phyloP scores from a whole-genome alignment of 2,797 vertebrate genomes.

The Echiichthys vipera region DNA sequence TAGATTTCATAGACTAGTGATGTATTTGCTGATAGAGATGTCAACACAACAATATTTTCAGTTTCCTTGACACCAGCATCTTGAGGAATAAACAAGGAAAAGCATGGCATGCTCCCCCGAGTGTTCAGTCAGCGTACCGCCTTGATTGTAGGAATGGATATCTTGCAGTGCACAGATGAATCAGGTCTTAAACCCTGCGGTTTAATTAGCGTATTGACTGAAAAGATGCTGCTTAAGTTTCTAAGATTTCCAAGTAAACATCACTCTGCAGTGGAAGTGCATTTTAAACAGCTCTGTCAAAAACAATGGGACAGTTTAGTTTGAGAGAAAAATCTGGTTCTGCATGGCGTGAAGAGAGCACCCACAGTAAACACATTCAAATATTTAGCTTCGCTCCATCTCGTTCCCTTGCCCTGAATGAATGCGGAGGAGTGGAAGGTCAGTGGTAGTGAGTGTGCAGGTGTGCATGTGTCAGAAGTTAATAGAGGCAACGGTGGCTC shows the following conservation, averaged over 20 bases:
- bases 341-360: slow-evolving; percentile 1
- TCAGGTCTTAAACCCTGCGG: slow-evolving; percentile 37
- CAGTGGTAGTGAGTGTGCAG: slow-evolving; percentile 72
- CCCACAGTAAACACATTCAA: slow-evolving; percentile 34
- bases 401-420: slow-evolving; percentile 37
- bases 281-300: slow-evolving; percentile 7
- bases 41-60: neutral
- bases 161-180: slow-evolving; percentile 25
- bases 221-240: slow-evolving; percentile 35
- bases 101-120: slow-evolving; percentile 8
- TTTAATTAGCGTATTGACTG: slow-evolving; percentile 50
- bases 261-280: neutral
- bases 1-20: neutral
- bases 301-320: neutral
- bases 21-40: slow-evolving; percentile 11
- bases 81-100: neutral
- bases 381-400: slow-evolving; percentile 45
- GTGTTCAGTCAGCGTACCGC: slow-evolving; percentile 10
- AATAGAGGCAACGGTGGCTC: slow-evolving; percentile 81
- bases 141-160: slow-evolving; percentile 34
- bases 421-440: slow-evolving; percentile 70
- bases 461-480: slow-evolving; percentile 82
- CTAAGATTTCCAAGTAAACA: slow-evolving; percentile 21
- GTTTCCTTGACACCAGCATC: slow-evolving; percentile 26
- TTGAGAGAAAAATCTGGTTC: neutral